These are phyloP conservation scores for Salmo trutta DNA, from an alignment of 2,797 vertebrate genomes.

Conservation along the genomic window DNA sequence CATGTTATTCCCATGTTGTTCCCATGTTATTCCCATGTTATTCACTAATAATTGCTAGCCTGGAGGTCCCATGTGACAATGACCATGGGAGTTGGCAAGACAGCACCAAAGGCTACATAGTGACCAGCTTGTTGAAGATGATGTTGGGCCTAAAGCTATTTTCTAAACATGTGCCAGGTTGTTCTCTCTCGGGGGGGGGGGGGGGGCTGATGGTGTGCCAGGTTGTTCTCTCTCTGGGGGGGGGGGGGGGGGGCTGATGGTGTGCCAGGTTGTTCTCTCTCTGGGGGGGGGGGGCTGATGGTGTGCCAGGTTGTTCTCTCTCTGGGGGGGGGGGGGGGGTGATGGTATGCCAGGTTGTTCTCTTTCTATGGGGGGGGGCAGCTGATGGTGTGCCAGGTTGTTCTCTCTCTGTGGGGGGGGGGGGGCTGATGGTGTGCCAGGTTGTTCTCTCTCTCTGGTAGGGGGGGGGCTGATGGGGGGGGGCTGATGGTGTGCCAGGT, in stretches of 20 bases:
- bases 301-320: slow-evolving; percentile 13
- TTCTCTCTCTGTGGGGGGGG: too few relatives aligned
- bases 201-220: background rate
- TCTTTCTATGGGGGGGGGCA: background rate
- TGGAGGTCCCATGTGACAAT: too few relatives aligned
- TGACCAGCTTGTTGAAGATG: too few relatives aligned
- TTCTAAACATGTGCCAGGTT: background rate
- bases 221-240: background rate
- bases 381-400: background rate
- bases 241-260: too few relatives aligned
- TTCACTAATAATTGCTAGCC: slow-evolving; percentile 32
- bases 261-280: slow-evolving; percentile 13
- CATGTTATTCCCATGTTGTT: slow-evolving; percentile 38
- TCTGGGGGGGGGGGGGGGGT: background rate
- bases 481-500: too few relatives aligned
- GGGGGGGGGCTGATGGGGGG: too few relatives aligned
- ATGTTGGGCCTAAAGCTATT: background rate
- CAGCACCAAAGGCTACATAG: slow-evolving; percentile 11
- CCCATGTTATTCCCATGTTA: slow-evolving; percentile 8
- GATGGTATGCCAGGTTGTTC: background rate
- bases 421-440: too few relatives aligned
- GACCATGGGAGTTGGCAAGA: slow-evolving; percentile 36
- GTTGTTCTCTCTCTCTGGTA: too few relatives aligned
- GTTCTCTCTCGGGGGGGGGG: background rate
- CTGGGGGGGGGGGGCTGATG: background rate